Evolutionary conservation across 2,113 vertebrate species (phyloP).

Genomic region (Hippocampus mohnikei): DNA sequence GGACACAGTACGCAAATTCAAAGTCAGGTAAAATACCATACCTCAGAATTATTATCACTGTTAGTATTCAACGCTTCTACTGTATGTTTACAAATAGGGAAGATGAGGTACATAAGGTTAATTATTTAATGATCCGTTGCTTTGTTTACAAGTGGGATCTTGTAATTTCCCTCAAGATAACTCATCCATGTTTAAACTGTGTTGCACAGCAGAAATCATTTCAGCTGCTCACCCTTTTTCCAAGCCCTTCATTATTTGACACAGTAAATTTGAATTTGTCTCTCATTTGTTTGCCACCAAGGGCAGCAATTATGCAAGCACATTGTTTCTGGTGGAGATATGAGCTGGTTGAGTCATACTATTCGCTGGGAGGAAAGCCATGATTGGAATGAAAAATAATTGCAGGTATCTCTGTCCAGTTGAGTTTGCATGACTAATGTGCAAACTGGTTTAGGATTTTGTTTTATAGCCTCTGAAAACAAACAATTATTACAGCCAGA

Average conservation of each 20-base stretch:
- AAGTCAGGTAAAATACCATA: neutral
- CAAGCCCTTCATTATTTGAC: slow-evolving; percentile 1
- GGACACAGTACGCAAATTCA: neutral
- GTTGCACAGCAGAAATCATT: slow-evolving; percentile 13
- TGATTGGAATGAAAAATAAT: slow-evolving; percentile 1
- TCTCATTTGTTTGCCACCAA: neutral
- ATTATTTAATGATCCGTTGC: neutral
- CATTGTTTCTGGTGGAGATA: slow-evolving; percentile 9
- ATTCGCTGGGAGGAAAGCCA: neutral
- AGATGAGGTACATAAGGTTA: neutral
- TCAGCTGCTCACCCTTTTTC: neutral
- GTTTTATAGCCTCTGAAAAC: slow-evolving; percentile 1
- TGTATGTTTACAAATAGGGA: neutral
- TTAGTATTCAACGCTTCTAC: neutral
- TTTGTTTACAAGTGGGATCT: slow-evolving; percentile 1
- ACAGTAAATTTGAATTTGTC: slow-evolving; percentile 6
- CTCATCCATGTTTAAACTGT: neutral
- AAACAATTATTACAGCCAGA: neutral
- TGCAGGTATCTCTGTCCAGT: slow-evolving; percentile 7
- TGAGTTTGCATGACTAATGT: slow-evolving; percentile 5
- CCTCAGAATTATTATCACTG: neutral
- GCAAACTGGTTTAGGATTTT: neutral
- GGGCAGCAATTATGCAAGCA: neutral
- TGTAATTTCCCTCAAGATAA: slow-evolving; percentile 3
- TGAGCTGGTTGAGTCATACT: neutral